These are phyloP conservation scores for Ostrea edulis DNA, from an alignment of 1,140 invertebrate genomes.

Conservation along the genomic window DNA sequence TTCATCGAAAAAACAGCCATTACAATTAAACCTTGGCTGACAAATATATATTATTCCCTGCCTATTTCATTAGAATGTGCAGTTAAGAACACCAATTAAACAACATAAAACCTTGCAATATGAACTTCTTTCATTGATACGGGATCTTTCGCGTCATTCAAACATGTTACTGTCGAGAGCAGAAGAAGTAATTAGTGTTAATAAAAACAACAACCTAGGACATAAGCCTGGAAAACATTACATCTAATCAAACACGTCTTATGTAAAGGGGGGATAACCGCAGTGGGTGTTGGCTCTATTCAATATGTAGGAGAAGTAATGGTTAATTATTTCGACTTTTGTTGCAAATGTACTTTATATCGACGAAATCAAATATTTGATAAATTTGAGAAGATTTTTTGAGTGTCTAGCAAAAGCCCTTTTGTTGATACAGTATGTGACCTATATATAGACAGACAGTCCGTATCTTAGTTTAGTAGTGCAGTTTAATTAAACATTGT, in stretches of 20 bases:
- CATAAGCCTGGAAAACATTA: not conserved
- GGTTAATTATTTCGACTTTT: constrained; percentile 22
- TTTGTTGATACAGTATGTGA: not conserved
- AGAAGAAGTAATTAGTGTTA: constrained; percentile 18
- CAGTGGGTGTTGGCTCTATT: not conserved
- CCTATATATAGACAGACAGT: too few relatives aligned
- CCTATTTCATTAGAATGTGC: constrained; percentile 19
- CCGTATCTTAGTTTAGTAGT: not conserved
- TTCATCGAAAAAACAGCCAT: not conserved
- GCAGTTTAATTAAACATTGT: constrained; percentile 18
- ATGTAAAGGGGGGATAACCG: not conserved
- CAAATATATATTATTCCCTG: not conserved
- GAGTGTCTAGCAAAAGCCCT: not conserved
- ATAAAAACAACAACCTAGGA: not conserved
- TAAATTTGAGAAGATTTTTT: constrained; percentile 18
- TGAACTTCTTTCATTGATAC: constrained; percentile 20
- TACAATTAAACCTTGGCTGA: constrained; percentile 28
- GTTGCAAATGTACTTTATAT: constrained; percentile 5
- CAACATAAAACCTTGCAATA: constrained; percentile 16
- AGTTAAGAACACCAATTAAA: constrained; percentile 11
- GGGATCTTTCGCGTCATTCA: not conserved
- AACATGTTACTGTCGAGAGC: not conserved
- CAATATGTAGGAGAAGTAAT: not conserved
- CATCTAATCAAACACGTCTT: not conserved
- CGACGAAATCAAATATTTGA: constrained; percentile 12